A percentile compares a stretch with the other conserved stretches of the same genome.
phyloP scores from a whole-genome alignment of 1,140 invertebrate species.

The Anadara kagoshimensis region DNA sequence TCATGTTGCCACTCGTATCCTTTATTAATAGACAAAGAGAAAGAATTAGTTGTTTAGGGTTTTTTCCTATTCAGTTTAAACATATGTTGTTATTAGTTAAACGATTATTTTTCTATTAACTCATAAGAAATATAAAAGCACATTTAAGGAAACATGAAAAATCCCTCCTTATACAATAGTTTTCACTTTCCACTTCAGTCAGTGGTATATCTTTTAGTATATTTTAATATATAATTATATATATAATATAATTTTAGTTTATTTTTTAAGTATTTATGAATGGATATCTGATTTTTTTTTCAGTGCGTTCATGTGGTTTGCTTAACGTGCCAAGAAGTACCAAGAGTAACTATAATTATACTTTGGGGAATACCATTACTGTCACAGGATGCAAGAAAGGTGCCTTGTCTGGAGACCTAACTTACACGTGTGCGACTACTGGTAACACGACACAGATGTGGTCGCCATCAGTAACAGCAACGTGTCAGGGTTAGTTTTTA shows the following conservation, averaged over 20 bases:
- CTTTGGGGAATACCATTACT: slow-evolving; percentile 34
- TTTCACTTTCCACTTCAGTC: no score
- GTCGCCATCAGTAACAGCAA: slow-evolving; percentile 29
- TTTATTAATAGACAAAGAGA: no score
- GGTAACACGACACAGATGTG: slow-evolving; percentile 26
- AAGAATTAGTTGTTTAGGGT: no score
- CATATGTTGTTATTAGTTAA: no score
- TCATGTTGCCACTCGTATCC: no score
- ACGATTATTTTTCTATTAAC: no score
- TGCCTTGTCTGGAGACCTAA: slow-evolving; percentile 20
- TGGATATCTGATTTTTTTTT: not conserved
- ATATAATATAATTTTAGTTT: not conserved
- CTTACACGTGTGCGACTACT: slow-evolving; percentile 35
- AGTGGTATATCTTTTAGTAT: not conserved
- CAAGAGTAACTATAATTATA: slow-evolving; percentile 45
- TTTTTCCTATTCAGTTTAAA: no score
- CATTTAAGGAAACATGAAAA: no score
- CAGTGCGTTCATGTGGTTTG: slow-evolving; percentile 44
- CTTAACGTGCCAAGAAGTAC: slow-evolving; percentile 40
- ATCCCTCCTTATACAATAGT: no score
- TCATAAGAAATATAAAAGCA: no score
- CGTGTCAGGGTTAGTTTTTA: slow-evolving; percentile 35
- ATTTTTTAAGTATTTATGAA: not conserved
- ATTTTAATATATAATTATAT: not conserved
- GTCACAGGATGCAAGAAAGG: slow-evolving; percentile 38